Evolutionary conservation across 2,113 vertebrate genomes (phyloP).

Genomic region (Myrmophylax atrothorax): DNA sequence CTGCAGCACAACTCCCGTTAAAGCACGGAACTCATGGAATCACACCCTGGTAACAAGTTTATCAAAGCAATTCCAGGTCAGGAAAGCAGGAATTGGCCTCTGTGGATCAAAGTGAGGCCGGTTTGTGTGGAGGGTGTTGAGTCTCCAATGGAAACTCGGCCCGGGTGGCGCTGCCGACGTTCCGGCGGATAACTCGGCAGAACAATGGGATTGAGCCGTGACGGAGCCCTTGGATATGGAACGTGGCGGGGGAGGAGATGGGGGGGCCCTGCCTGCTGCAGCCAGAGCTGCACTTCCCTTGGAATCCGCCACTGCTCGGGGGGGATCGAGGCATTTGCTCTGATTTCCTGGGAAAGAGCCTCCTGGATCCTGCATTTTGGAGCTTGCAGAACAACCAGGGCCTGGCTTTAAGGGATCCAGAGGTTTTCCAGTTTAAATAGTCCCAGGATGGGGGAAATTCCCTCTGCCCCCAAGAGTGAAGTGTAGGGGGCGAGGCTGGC

Average conservation of each 20-base stretch:
- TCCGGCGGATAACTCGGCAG: neutral
- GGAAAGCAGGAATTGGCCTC: neutral
- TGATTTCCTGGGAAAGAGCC: neutral
- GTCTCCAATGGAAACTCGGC: neutral
- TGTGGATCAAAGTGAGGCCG: rapidly evolving
- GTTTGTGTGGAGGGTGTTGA: neutral
- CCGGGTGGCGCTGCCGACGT: neutral
- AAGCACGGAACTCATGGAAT: rapidly evolving
- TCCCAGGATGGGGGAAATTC: neutral
- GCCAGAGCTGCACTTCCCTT: neutral
- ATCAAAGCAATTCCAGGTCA: rapidly evolving
- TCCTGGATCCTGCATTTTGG: neutral
- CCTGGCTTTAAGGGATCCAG: neutral
- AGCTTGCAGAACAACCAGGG: neutral
- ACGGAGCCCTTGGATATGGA: neutral
- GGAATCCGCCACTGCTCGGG: neutral
- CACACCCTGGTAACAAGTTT: rapidly evolving
- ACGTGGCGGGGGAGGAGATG: neutral
- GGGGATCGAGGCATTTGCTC: neutral
- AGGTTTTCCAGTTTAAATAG: neutral
- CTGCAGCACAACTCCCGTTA: neutral
- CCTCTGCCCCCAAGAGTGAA: neutral
- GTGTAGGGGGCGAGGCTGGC: neutral
- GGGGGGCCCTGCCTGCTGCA: neutral
- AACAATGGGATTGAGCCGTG: slow-evolving; percentile 13